Conservation (phyloP, 2,797 vertebrate genomes). For the Heteromormyrus szaboi region DNA sequence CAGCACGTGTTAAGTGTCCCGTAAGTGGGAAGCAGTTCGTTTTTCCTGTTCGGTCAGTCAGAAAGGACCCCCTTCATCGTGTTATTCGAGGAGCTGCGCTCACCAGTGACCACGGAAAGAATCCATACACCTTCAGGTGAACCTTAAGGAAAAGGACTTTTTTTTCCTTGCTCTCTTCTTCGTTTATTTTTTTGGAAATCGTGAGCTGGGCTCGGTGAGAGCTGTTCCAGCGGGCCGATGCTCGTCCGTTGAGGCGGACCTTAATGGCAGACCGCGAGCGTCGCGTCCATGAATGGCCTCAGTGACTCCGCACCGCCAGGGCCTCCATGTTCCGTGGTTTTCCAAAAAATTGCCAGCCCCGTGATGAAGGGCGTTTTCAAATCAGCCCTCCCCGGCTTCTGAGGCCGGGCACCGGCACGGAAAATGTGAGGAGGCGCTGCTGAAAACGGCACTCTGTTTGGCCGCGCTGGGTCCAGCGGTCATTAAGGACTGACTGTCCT, state of each 20-base stretch:
- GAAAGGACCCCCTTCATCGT: not conserved
- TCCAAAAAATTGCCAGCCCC: not conserved
- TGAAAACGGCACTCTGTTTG: slow-evolving; percentile 50
- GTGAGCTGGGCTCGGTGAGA: not conserved
- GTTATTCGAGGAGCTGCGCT: not conserved
- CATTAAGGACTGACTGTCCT: slow-evolving; percentile 31
- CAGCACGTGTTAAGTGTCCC: not conserved
- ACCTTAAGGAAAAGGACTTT: not conserved
- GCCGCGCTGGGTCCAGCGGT: slow-evolving; percentile 30
- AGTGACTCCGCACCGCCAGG: not conserved
- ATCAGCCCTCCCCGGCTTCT: not conserved
- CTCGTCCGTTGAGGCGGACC: not conserved
- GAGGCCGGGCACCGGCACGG: slow-evolving; percentile 31
- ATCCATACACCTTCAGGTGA: not conserved
- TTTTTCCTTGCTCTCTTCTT: not conserved
- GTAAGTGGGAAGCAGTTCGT: not conserved
- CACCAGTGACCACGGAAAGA: not conserved
- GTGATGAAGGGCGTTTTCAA: slow-evolving; percentile 28
- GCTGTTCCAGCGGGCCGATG: not conserved
- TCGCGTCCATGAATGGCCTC: not conserved
- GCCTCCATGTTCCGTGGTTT: not conserved
- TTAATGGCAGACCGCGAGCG: not conserved
- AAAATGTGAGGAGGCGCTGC: slow-evolving; percentile 41
- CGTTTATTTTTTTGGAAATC: not conserved
- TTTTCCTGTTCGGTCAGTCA: not conserved